These are phyloP conservation scores for Synanthedon formicaeformis DNA, from an alignment of 2,888 invertebrate species.

Conservation along the genomic window DNA sequence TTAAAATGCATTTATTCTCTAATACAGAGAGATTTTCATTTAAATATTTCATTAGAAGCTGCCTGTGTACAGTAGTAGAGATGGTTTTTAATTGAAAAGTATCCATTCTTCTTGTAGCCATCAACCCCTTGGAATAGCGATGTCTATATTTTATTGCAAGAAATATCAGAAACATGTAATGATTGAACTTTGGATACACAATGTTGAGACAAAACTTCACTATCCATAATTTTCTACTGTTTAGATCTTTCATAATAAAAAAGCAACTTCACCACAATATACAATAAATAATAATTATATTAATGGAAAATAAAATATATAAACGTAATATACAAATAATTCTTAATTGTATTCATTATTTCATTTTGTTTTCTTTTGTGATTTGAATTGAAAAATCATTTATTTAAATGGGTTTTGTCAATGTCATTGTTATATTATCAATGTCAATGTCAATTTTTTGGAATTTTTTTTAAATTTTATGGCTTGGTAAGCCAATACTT, in stretches of 20 bases:
- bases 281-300: conserved; percentile 5
- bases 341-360: conserved; percentile 1
- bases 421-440: too few species aligned
- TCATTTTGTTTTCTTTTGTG: not conserved
- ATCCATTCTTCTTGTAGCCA: conserved; percentile 27
- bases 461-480: too few species aligned
- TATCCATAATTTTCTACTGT: conserved; percentile 46
- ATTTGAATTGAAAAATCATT: too few species aligned
- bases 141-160: conserved; percentile 55
- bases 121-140: conserved; percentile 23
- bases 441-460: too few species aligned
- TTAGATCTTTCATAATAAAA: conserved; percentile 47
- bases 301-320: too few species aligned
- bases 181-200: conserved; percentile 60
- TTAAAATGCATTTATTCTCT: conserved; percentile 45
- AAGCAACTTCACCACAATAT: conserved; percentile 3
- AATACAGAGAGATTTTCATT: conserved; percentile 36
- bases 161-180: conserved; percentile 47
- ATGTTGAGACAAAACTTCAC: conserved; percentile 58
- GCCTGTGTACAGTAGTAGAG: conserved; percentile 26
- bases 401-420: too few species aligned
- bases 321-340: conserved; percentile 1
- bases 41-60: conserved; percentile 28
- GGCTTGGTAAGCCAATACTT: too few species aligned
- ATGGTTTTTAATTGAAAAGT: conserved; percentile 33